Evolutionary conservation across 1,140 invertebrate genomes (phyloP), one percentile per base, ranked within the genome.

Genomic region (Drosophila nebulosa): DNA sequence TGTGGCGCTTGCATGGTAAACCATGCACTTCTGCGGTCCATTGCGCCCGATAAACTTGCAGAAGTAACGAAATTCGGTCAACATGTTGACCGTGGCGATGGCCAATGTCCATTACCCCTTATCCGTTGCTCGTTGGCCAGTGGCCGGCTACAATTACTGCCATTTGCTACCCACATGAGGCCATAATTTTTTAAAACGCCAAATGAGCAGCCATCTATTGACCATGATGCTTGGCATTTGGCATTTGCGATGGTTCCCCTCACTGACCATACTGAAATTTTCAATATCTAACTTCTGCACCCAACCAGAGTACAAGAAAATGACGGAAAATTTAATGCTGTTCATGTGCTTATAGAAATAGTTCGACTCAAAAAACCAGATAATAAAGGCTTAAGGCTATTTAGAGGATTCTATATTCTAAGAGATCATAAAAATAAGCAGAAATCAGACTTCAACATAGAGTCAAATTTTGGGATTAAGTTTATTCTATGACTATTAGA

Each of bases 181-280:
- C 81, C 68, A 86, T 86, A 88, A 86, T 78, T 86, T 88, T 86
- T 76, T 46, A 46, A 83, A 86, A 75, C 81, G 78, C 68, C 81
- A 86, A 86, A 86, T 86, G 81, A 83, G 83, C 85, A 80, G 83
- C 74, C 76, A 88, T 88, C 79, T 72, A 86, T 88, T 86, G 78
- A 77, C 78, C 81, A 75, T 86, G 81, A 86, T 81, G 81, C 75
- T 74, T 81, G 81, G 66, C 64, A 71, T 74, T 80, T 74, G 78
- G 30, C 42, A 22, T 71, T 78, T 58, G 62, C 69, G 22, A 39
- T 10, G n/a, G n/a, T 6, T 1, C 14, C 4, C 14, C 36, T n/a
- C 2, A 3, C 16, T 21, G 1, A 32, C 3, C 10, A 3, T 2
- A 46, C 16, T 16, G 9, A 46, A 46, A 21, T 7, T 18, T 46